phyloP scores from a whole-genome alignment of 2,888 invertebrate species.

The Thymelicus acteon region DNA sequence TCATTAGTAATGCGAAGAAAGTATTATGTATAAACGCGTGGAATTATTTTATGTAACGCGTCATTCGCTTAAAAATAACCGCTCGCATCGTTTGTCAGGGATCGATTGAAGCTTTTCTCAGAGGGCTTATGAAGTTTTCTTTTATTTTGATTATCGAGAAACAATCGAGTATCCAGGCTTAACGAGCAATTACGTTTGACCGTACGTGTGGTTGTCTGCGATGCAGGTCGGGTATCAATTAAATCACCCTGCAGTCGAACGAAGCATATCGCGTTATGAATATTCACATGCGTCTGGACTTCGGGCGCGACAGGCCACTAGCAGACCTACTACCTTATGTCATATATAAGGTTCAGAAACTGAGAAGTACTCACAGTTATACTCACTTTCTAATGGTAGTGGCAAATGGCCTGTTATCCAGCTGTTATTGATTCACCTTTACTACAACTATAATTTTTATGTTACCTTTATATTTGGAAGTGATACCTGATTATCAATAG shows the following conservation, averaged over 20 bases:
- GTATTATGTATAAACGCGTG: neutral
- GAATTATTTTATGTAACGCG: constrained; percentile 8
- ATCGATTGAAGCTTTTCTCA: constrained; percentile 56
- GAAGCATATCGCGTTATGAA: constrained; percentile 66
- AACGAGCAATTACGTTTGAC: constrained; percentile 81
- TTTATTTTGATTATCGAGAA: constrained; percentile 78
- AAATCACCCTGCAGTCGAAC: constrained; percentile 64
- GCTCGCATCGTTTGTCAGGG: constrained; percentile 41
- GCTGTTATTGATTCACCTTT: too few species aligned
- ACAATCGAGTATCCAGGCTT: constrained; percentile 76
- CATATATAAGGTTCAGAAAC: neutral
- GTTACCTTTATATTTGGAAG: too few species aligned
- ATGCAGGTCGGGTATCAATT: constrained; percentile 69
- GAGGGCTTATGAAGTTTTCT: constrained; percentile 53
- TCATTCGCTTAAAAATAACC: constrained; percentile 51
- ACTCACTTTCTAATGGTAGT: too few species aligned
- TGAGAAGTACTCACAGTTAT: neutral
- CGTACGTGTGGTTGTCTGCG: constrained; percentile 63
- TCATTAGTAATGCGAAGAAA: constrained; percentile 30
- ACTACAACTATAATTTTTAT: too few species aligned
- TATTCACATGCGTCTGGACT: constrained; percentile 67
- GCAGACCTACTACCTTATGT: constrained; percentile 39
- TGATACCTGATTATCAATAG: too few species aligned
- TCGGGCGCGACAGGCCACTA: constrained; percentile 55
- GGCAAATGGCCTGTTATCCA: too few species aligned